Evolutionary conservation across 2,888 invertebrate species (phyloP).

Genomic region (Tanypteryx hageni): DNA sequence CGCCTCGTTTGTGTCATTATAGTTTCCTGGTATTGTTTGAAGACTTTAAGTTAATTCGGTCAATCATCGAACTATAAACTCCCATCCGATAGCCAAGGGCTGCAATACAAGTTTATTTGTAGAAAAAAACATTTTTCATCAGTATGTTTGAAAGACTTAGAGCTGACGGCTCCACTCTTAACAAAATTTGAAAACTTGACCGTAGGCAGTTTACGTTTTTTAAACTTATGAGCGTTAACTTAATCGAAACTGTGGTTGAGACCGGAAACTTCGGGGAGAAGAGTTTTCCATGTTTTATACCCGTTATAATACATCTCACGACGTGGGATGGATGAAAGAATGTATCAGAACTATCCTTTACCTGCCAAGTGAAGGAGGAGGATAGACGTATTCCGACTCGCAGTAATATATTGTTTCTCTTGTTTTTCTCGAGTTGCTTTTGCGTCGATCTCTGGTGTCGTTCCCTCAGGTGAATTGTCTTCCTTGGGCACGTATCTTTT

Average conservation of each 20-base stretch:
- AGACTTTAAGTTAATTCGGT: neutral
- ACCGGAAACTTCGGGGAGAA: conserved; percentile 14
- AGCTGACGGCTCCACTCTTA: neutral
- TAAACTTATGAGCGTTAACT: neutral
- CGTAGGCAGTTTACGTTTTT: conserved; percentile 16
- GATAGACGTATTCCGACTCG: neutral
- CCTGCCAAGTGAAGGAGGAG: neutral
- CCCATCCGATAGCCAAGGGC: neutral
- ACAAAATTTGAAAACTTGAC: conserved; percentile 24
- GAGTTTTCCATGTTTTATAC: conserved; percentile 18
- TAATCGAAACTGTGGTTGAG: conserved; percentile 10
- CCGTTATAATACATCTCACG: neutral
- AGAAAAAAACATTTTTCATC: neutral
- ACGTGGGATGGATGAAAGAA: conserved; percentile 6
- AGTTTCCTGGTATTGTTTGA: no score
- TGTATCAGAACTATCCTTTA: neutral
- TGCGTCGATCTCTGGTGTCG: neutral
- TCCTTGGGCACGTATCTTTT: conserved; percentile 11
- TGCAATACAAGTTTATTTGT: neutral
- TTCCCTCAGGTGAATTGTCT: neutral
- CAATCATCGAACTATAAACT: neutral
- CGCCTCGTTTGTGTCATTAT: no score
- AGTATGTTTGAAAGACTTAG: conserved; percentile 16
- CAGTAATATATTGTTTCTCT: neutral
- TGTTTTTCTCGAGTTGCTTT: neutral